Base-by-base conservation (phyloP, 1,140 invertebrate genomes). In the Drosophila quadrilineata region DNA sequence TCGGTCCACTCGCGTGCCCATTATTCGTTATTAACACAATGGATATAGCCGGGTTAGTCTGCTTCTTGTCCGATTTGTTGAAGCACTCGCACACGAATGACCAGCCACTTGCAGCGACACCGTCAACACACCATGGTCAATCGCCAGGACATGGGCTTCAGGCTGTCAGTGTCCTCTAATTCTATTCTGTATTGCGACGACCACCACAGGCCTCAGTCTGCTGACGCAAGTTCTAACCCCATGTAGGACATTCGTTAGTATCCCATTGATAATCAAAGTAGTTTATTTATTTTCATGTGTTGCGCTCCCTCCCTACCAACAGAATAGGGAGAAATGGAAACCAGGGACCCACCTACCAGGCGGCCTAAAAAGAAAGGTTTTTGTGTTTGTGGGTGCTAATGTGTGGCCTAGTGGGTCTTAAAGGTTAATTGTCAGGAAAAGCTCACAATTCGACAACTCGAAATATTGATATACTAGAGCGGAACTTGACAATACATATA, bases 31-130 rank as follows among this genome's bases (percentile, higher is more conserved):
- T 60, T 33, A 56, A 59, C 41, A 38, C 59, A 65, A 43, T 35
- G 38, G 49, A 62, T 16, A 29, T n/a, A n/a, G n/a, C 12, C 43
- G 57, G 14, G 33, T 54, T 31, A 38, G 29, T n/a, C n/a, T 26
- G 31, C 9, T 19, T 52, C 71, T 45, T 56, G 49, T 46, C 68
- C 71, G 62, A 62, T 74, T 45, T 57, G 56, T 48, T 56, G 28
- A 48, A 67, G 46, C 56, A 49, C 56, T 71, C 56, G 68, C 74
- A 56, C 71, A 58, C 79, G 66, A 85, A 85, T 84, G 79, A 68
- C 62, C 58, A 52, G 38, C 46, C 22, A 28, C 26, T 28, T 41
- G 33, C 24, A 43, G 17, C 33, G 46, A 19, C n/a, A n/a, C n/a
- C n/a, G n/a, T n/a, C n/a, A n/a, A n/a, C n/a, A n/a, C n/a, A n/a